These are phyloP conservation scores for Folsomia manolachei DNA, from an alignment of 2,888 invertebrate species.

Conservation along the genomic window DNA sequence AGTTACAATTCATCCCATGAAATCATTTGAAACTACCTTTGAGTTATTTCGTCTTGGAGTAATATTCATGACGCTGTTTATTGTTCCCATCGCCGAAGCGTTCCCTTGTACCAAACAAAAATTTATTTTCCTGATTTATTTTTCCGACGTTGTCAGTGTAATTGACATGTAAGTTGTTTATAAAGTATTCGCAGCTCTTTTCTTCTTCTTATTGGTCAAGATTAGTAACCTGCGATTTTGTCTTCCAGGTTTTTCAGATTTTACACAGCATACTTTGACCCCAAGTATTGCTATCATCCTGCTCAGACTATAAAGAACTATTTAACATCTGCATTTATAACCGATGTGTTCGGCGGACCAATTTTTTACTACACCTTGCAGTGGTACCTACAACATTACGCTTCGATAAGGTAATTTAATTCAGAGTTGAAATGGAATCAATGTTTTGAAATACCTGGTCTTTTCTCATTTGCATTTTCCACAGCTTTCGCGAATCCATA, in stretches of 20 bases:
- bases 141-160: slow-evolving; percentile 20
- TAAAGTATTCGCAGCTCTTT: not conserved
- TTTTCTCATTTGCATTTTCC: no score
- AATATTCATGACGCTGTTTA: slow-evolving; percentile 9
- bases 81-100: slow-evolving; percentile 33
- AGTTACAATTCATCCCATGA: not conserved
- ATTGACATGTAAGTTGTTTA: slow-evolving; percentile 36
- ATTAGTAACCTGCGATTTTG: not conserved
- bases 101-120: slow-evolving; percentile 28
- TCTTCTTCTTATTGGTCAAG: slow-evolving; percentile 18
- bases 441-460: no score
- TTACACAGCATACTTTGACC: slow-evolving; percentile 30
- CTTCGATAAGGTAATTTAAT: not conserved
- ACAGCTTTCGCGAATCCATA: not conserved
- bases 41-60: slow-evolving; percentile 20
- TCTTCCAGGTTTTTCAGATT: slow-evolving; percentile 26
- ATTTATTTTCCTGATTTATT: slow-evolving; percentile 17
- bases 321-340: slow-evolving; percentile 9
- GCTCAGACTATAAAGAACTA: not conserved
- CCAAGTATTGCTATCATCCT: slow-evolving; percentile 25
- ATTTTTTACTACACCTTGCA: not conserved
- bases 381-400: not conserved
- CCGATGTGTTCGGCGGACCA: slow-evolving; percentile 15
- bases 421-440: not conserved
- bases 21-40: slow-evolving; percentile 21